These are phyloP conservation scores for Ostrea denselamellosa DNA, from an alignment of 1,140 invertebrate species.

Conservation along the genomic window DNA sequence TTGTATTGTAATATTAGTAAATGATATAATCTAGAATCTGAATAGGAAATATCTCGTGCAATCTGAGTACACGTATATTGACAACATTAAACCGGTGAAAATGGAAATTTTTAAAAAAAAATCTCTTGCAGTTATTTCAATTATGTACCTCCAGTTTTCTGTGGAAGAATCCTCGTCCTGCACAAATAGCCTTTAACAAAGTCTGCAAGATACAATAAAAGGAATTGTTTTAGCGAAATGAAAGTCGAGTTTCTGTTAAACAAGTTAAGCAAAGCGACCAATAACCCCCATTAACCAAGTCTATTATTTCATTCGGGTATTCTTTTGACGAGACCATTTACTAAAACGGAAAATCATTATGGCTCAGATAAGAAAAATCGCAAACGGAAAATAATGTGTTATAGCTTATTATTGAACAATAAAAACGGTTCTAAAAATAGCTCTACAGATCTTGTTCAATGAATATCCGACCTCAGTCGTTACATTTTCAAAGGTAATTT, in stretches of 20 bases:
- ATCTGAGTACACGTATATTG: too few relatives aligned
- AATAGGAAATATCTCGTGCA: too few relatives aligned
- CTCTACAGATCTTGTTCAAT: background rate
- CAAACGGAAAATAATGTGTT: slow-evolving; percentile 10
- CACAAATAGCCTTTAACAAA: slow-evolving; percentile 63
- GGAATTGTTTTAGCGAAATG: background rate
- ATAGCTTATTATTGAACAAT: background rate
- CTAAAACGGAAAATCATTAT: background rate
- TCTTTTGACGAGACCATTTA: background rate
- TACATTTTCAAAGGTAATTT: background rate
- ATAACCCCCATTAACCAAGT: background rate
- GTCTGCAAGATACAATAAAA: slow-evolving; percentile 56
- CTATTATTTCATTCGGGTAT: background rate
- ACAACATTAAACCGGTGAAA: too few relatives aligned
- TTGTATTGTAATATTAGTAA: too few relatives aligned
- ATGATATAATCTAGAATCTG: too few relatives aligned
- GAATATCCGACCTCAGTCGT: background rate
- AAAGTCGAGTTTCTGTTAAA: background rate
- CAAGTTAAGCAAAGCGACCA: slow-evolving; percentile 17
- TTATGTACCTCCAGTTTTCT: slow-evolving; percentile 65
- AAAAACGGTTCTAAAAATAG: background rate
- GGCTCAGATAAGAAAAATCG: background rate
- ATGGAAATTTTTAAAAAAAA: too few relatives aligned
- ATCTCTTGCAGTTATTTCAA: background rate
- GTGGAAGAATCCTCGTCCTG: slow-evolving; percentile 63